Conservation (phyloP, 2,113 vertebrate species). For the Crypturellus undulatus region DNA sequence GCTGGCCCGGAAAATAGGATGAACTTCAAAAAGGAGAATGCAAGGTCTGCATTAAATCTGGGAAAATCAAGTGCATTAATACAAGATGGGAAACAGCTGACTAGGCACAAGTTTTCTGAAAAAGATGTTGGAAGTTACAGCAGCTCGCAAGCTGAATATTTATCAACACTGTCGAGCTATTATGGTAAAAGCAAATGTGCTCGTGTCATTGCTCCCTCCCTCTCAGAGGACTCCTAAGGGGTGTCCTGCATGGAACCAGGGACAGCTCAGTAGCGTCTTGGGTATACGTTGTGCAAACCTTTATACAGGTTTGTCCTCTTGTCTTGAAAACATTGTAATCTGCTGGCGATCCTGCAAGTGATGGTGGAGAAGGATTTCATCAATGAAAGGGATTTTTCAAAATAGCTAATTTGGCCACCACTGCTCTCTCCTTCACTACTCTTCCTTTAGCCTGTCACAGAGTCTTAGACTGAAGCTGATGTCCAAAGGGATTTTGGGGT, state of each 20-base stretch:
- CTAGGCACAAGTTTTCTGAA: constrained; percentile 46
- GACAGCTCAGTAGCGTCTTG: not conserved
- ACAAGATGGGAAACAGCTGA: constrained; percentile 54
- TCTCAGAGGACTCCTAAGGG: not conserved
- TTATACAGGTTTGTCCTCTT: not conserved
- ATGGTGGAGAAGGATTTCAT: not conserved
- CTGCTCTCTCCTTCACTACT: not conserved
- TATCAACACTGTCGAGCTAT: constrained; percentile 16
- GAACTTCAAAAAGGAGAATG: constrained; percentile 47
- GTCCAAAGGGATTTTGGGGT: not conserved
- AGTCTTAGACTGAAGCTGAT: not conserved
- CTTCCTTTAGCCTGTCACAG: not conserved
- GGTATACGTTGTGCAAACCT: not conserved
- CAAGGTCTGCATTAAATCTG: constrained; percentile 49
- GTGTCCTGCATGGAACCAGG: not conserved
- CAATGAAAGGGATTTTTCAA: not conserved
- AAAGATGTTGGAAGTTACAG: constrained; percentile 41
- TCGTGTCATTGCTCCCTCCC: not conserved
- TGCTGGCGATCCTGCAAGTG: not conserved
- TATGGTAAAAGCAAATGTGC: constrained; percentile 20
- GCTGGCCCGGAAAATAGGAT: not conserved
- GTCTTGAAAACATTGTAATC: not conserved
- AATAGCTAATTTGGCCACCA: not conserved
- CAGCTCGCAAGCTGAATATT: constrained; percentile 47
- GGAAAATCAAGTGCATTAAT: constrained; percentile 33